phyloP scores from a whole-genome alignment of 2,888 invertebrate species.

The Leucophenga montana region DNA sequence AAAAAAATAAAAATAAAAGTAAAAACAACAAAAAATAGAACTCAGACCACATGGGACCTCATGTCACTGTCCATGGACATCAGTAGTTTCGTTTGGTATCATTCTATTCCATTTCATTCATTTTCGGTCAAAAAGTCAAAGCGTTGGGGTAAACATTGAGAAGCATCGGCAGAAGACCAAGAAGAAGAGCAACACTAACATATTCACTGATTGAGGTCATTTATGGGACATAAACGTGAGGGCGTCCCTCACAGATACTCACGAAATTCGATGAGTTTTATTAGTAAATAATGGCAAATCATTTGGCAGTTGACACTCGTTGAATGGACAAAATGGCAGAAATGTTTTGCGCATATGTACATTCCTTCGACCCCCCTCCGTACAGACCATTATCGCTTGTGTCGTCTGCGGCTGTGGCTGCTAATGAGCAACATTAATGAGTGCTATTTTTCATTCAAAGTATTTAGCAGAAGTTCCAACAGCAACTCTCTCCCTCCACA shows the following conservation, averaged over 20 bases:
- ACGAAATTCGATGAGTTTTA: conserved; percentile 68
- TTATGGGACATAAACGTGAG: conserved; percentile 56
- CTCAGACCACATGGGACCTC: conserved; percentile 61
- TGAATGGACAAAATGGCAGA: conserved; percentile 40
- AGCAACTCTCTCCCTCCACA: neutral
- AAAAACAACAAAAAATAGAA: conserved; percentile 30
- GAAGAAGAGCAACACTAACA: conserved; percentile 41
- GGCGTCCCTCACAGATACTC: neutral
- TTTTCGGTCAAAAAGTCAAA: conserved; percentile 28
- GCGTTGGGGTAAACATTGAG: conserved; percentile 34
- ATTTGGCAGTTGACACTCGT: conserved; percentile 70
- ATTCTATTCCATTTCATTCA: neutral
- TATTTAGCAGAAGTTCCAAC: conserved; percentile 25
- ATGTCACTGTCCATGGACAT: conserved; percentile 56
- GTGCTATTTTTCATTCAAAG: conserved; percentile 65
- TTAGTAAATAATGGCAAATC: conserved; percentile 72
- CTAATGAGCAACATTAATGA: conserved; percentile 72
- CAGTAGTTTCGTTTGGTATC: conserved; percentile 47
- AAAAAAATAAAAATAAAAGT: conserved; percentile 35
- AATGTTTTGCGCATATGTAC: neutral
- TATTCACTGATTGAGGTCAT: conserved; percentile 70
- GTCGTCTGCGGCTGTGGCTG: conserved; percentile 51
- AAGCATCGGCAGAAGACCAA: conserved; percentile 35
- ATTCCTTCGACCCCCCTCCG: neutral
- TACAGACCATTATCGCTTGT: neutral